Evolutionary conservation across 1,140 invertebrate species (phyloP).

Genomic region (Augochlora pura): DNA sequence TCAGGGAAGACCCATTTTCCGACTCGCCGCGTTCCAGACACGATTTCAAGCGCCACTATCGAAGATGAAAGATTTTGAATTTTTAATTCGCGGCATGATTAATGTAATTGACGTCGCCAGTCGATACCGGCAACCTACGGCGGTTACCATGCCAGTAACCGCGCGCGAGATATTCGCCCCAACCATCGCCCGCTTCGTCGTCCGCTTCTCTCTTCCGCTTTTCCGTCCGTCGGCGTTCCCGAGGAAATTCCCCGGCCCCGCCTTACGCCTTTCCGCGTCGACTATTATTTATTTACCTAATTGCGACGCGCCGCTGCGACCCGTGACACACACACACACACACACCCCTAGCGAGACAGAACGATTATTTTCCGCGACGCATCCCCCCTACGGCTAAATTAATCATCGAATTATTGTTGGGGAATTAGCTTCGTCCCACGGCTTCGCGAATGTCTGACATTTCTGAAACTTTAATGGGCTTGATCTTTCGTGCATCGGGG

Average conservation of each 20-base stretch:
- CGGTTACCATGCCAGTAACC: not conserved
- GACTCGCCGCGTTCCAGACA: too few species aligned
- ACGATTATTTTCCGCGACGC: conserved; percentile 14
- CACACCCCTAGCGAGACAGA: not conserved
- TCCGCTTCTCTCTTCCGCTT: conserved; percentile 27
- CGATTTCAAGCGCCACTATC: too few species aligned
- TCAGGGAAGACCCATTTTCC: too few species aligned
- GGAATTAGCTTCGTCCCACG: not conserved
- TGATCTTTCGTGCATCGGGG: too few species aligned
- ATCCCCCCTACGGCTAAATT: not conserved
- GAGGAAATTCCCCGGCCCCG: conserved; percentile 53
- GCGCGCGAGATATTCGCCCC: conserved; percentile 40
- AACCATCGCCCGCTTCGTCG: conserved; percentile 35
- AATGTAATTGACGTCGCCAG: conserved; percentile 47
- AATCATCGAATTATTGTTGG: conserved; percentile 1
- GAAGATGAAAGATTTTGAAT: conserved; percentile 43
- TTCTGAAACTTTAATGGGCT: not conserved
- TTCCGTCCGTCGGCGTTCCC: conserved; percentile 6
- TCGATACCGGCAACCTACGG: conserved; percentile 39
- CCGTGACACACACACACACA: too few species aligned
- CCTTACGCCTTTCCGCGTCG: conserved; percentile 46
- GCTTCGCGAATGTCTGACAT: not conserved
- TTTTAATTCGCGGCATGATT: conserved; percentile 44
- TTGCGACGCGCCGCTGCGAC: conserved; percentile 38
- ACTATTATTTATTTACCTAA: conserved; percentile 71